Evolutionary conservation across 2,888 invertebrate genomes (phyloP).

Genomic region (Phasia obesa): DNA sequence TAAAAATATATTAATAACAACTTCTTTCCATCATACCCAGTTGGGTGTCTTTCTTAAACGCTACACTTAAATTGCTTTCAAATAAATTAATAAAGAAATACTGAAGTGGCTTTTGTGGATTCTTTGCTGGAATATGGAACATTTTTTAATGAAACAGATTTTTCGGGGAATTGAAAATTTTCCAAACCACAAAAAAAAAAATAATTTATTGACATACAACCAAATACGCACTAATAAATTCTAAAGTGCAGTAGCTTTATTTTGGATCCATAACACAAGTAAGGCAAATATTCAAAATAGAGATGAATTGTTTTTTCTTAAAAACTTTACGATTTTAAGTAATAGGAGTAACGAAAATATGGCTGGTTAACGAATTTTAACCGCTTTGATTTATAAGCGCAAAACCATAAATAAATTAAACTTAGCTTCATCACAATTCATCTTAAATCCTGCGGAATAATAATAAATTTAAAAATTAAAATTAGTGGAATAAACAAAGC

Average conservation of each 20-base stretch:
- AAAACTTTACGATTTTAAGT: no score
- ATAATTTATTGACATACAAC: neutral
- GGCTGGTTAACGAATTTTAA: no score
- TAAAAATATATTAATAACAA: neutral
- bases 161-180: constrained; percentile 43
- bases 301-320: constrained; percentile 3
- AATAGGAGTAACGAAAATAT: no score
- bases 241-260: no score
- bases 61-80: constrained; percentile 37
- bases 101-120: constrained; percentile 50
- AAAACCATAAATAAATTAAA: no score
- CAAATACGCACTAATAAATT: constrained; percentile 7
- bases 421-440: no score
- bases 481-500: no score
- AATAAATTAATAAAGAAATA: constrained; percentile 53
- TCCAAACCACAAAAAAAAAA: neutral
- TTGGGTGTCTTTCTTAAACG: constrained; percentile 5
- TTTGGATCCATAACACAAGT: neutral
- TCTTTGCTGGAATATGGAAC: constrained; percentile 51
- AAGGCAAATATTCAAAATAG: neutral
- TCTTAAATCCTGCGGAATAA: no score
- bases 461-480: no score
- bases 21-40: constrained; percentile 2
- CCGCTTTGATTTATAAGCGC: no score
- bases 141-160: constrained; percentile 61